Conservation (phyloP, 2,113 vertebrate species). For the Anser brachyrhynchus region DNA sequence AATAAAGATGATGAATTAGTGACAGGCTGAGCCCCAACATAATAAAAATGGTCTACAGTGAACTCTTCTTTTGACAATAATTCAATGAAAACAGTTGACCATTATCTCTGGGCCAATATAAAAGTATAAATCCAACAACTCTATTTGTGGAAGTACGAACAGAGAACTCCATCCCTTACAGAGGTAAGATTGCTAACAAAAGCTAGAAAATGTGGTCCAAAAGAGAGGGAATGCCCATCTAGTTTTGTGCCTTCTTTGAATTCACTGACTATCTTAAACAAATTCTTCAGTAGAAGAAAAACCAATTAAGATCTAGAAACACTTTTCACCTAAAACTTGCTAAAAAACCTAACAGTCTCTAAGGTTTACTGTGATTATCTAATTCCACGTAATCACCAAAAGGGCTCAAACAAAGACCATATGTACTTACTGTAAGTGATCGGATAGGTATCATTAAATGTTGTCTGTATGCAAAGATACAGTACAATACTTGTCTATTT, state of each 20-base stretch:
- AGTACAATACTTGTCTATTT: neutral
- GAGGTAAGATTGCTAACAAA: neutral
- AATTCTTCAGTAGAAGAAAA: neutral
- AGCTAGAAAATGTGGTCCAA: neutral
- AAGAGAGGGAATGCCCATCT: neutral
- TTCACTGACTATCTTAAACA: neutral
- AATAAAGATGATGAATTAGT: conserved; percentile 42
- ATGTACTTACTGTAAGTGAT: neutral
- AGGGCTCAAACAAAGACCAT: neutral
- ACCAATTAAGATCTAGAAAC: neutral
- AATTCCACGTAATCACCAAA: neutral
- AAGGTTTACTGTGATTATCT: neutral
- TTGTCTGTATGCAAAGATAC: neutral
- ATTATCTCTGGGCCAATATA: neutral
- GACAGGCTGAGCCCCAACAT: conserved; percentile 19
- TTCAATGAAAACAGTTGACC: neutral
- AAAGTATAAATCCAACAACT: neutral
- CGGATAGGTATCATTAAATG: neutral
- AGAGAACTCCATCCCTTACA: neutral
- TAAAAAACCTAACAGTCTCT: neutral
- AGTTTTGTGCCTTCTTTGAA: neutral
- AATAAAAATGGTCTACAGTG: neutral
- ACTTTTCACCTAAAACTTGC: neutral
- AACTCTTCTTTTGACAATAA: conserved; percentile 7
- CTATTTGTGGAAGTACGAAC: neutral